Evolutionary conservation across 2,113 vertebrate genomes (phyloP).

Genomic region (Antidorcas marsupialis): DNA sequence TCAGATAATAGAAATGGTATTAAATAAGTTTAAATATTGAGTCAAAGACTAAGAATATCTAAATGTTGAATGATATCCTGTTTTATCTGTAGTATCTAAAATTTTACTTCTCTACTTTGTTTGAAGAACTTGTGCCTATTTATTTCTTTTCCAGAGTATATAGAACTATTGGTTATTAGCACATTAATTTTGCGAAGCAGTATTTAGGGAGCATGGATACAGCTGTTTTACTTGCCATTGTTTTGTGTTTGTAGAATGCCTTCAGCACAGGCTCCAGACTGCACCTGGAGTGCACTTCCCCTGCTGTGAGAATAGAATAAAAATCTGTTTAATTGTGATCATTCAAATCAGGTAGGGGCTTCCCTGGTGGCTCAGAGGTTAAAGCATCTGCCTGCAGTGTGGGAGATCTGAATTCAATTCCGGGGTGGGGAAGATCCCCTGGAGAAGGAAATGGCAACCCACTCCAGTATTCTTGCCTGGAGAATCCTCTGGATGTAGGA

Average conservation of each 20-base stretch:
- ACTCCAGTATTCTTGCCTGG: too few relatives aligned
- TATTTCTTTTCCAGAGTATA: background rate
- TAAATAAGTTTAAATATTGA: background rate
- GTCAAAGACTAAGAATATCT: background rate
- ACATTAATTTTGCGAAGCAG: background rate
- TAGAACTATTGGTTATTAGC: background rate
- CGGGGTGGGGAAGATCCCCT: too few relatives aligned
- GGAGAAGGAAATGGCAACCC: too few relatives aligned
- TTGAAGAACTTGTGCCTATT: background rate
- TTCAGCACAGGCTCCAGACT: background rate
- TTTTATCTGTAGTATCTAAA: background rate
- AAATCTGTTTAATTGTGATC: background rate
- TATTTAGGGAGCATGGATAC: background rate
- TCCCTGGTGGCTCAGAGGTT: too few relatives aligned
- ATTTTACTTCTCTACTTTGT: background rate
- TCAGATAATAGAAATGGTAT: background rate
- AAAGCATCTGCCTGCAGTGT: too few relatives aligned
- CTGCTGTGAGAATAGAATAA: background rate
- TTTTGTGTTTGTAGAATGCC: background rate
- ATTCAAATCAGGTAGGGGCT: background rate
- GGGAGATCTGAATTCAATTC: too few relatives aligned
- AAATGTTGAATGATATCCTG: background rate
- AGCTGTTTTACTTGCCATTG: background rate
- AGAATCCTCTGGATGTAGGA: too few relatives aligned
- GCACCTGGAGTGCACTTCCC: background rate